Conservation (phyloP, 2,888 invertebrate species). For the Andrena minutula region DNA sequence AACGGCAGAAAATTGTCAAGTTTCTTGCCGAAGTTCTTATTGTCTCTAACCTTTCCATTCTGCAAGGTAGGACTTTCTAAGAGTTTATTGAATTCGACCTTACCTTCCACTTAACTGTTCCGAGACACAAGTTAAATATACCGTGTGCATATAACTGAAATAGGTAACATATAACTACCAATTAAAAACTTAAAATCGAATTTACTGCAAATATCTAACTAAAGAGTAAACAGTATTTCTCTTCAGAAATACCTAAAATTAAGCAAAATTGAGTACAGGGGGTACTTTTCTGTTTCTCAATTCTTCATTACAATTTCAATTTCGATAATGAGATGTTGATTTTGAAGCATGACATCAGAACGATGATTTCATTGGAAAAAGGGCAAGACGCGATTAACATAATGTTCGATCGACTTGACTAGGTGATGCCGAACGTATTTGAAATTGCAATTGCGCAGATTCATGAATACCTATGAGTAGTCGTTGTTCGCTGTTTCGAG, state of each 20-base stretch:
- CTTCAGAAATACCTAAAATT: too few relatives aligned
- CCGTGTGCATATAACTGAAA: too few relatives aligned
- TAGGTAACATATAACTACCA: not conserved
- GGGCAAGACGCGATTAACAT: not conserved
- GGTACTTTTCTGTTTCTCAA: not conserved
- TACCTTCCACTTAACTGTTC: not conserved
- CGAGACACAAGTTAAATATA: too few relatives aligned
- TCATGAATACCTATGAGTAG: slow-evolving; percentile 30
- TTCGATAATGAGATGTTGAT: not conserved
- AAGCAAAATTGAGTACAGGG: too few relatives aligned
- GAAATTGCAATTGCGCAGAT: slow-evolving; percentile 27
- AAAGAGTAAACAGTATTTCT: too few relatives aligned
- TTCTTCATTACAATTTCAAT: not conserved
- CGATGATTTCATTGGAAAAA: not conserved
- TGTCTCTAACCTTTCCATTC: not conserved
- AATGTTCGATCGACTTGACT: not conserved
- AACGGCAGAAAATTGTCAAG: not conserved
- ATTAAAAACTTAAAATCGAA: not conserved
- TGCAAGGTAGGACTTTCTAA: not conserved
- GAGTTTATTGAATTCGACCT: not conserved
- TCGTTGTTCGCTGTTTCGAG: slow-evolving; percentile 1
- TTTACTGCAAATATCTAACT: too few relatives aligned
- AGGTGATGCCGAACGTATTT: slow-evolving; percentile 9
- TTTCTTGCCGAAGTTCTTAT: not conserved
- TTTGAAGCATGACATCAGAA: not conserved